A percentile compares a stretch with the other conserved stretches of the same genome.
Evolutionary conservation across 2,113 vertebrate species (phyloP).

Genomic region (Oryctolagus cuniculus): mOryCun1.1 NC_091433.1:58106501-58107000

Average conservation of each 20-base stretch:
- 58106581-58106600: constrained; percentile 19
- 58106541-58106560: constrained; percentile 34
- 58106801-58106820: neutral
- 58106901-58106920: neutral
- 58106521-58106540: neutral
- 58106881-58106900: neutral
- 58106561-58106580: constrained; percentile 7
- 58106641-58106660: constrained; percentile 20
- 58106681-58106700: constrained; percentile 44
- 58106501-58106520: constrained; percentile 24
- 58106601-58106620: constrained; percentile 26
- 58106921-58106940: neutral
- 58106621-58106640: neutral
- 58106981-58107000: neutral
- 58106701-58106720: neutral
- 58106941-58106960: neutral
- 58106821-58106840: neutral
- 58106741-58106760: neutral
- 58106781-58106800: neutral
- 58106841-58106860: neutral
- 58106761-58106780: neutral
- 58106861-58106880: neutral
- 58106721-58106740: neutral
- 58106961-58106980: neutral
- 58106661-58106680: constrained; percentile 29